Percentiles rank a stretch among this genome's conserved stretches.
phyloP scores from a whole-genome alignment of 1,140 invertebrate genomes.

The Pogonomyrmex barbatus region DNA sequence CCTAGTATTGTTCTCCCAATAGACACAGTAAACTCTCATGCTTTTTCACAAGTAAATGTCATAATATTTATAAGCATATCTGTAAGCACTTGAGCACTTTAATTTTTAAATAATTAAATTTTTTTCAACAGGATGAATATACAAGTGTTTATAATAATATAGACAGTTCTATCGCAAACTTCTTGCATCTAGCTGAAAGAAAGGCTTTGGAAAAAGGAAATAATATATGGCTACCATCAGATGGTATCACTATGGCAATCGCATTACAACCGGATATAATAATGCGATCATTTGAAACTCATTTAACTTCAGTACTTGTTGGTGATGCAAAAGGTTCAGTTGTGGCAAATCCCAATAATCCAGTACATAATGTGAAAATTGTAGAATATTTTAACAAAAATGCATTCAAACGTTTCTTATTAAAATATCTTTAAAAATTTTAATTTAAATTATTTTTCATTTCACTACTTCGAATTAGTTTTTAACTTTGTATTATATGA shows the following conservation, averaged over 20 bases:
- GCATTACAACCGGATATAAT: conserved; percentile 78
- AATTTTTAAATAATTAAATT: conserved; percentile 33
- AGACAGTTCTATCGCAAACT: conserved; percentile 78
- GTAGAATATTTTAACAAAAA: conserved; percentile 69
- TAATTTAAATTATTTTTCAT: not conserved
- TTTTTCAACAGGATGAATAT: conserved; percentile 83
- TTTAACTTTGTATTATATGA: not conserved
- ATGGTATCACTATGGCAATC: conserved; percentile 77
- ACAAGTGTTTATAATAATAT: conserved; percentile 79
- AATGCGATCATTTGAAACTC: conserved; percentile 53
- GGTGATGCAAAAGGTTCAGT: conserved; percentile 73
- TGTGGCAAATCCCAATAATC: conserved; percentile 73
- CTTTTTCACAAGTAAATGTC: conserved; percentile 78
- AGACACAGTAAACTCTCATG: conserved; percentile 80
- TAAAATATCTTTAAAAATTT: conserved; percentile 68
- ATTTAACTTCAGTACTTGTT: conserved; percentile 67
- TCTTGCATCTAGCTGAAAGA: conserved; percentile 85
- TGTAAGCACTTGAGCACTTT: not conserved
- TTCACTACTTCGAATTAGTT: not conserved
- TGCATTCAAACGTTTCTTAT: conserved; percentile 69
- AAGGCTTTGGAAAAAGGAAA: conserved; percentile 35
- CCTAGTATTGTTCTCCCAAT: conserved; percentile 83
- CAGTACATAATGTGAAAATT: conserved; percentile 73
- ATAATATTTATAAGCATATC: conserved; percentile 16
- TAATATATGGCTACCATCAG: conserved; percentile 77